Base-by-base conservation (phyloP, 2,888 invertebrate genomes). In the Rhagium mordax region DNA sequence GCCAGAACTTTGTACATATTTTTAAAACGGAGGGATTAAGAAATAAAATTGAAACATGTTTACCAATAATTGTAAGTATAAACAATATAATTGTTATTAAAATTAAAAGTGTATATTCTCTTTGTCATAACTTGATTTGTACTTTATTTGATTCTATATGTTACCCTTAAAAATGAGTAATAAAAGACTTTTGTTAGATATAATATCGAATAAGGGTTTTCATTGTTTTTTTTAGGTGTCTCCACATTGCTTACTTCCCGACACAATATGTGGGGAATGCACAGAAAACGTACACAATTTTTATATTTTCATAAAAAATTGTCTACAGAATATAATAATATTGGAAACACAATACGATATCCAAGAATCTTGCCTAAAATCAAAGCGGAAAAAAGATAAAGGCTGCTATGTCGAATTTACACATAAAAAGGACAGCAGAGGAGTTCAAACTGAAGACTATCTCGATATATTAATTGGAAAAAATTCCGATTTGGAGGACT, bases 351-450 rank as follows among this genome's bases (percentile, higher is more conserved):
- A 88, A 77, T 86, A 86, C 72, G 84, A 88, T 72, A 85, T 88
- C 18, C 82, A 79, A 61, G 85, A 87, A 73, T 87, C 87, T 3
- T 86, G 85, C 78, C 80, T 84, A 80, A 87, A 85, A 84, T 85
- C 82, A 10, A 87, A 86, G 74, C 83, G 86, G 64, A 85, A 86
- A 61, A 83, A 82, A 68, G 90, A 89, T 10, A 89, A 89, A 78
- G 86, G 89, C n/a, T 89, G 88, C 78, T 79, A 85, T 33, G 87
- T 87, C 0, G 88, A 89, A 83, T 79, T 86, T 80, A 67, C 85
- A 81, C 29, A 86, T 81, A 68, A 84, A 79, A 81, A 84, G 78
- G 72, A 83, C 77, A 78, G 82, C 64, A 83, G 83, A 82, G 78
- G 84, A 80, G 77, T 85, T 74, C 83, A 89, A 85, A 86, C 85